Conservation (phyloP, 2,888 invertebrate genomes). For the Drosophila neotestacea region DNA sequence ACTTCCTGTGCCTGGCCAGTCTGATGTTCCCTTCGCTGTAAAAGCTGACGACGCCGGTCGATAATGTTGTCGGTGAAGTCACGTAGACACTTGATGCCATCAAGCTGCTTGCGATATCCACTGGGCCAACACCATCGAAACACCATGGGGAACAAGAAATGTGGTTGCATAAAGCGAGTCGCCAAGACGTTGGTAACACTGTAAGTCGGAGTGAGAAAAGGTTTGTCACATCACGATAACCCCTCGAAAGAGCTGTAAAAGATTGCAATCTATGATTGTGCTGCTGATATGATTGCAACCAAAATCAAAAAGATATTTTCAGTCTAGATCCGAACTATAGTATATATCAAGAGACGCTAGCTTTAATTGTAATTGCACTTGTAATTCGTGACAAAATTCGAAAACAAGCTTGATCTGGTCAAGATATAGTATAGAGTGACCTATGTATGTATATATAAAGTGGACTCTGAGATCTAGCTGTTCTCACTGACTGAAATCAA, state of each 20-base stretch:
- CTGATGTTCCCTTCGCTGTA: conserved; percentile 23
- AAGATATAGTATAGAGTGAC: no score
- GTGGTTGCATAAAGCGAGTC: conserved; percentile 74
- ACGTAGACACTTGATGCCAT: conserved; percentile 85
- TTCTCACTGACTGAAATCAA: no score
- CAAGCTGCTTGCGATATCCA: conserved; percentile 83
- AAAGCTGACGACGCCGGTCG: conserved; percentile 76
- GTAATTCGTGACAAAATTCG: no score
- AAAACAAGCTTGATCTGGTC: no score
- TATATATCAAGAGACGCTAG: no score
- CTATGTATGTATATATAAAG: no score
- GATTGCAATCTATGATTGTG: no score
- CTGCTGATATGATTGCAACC: no score
- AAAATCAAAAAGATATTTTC: no score
- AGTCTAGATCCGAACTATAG: no score
- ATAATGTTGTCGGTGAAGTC: conserved; percentile 87
- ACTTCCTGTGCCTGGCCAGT: not conserved
- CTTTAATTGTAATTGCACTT: no score
- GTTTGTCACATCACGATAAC: not conserved
- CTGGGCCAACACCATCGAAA: conserved; percentile 64
- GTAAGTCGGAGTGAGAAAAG: not conserved
- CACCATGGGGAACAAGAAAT: conserved; percentile 59
- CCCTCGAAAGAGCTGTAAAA: not conserved
- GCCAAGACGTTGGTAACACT: conserved; percentile 77
- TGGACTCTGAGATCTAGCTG: no score